Conservation (phyloP, 2,113 vertebrate genomes). For the Thamnaconus septentrionalis region DNA sequence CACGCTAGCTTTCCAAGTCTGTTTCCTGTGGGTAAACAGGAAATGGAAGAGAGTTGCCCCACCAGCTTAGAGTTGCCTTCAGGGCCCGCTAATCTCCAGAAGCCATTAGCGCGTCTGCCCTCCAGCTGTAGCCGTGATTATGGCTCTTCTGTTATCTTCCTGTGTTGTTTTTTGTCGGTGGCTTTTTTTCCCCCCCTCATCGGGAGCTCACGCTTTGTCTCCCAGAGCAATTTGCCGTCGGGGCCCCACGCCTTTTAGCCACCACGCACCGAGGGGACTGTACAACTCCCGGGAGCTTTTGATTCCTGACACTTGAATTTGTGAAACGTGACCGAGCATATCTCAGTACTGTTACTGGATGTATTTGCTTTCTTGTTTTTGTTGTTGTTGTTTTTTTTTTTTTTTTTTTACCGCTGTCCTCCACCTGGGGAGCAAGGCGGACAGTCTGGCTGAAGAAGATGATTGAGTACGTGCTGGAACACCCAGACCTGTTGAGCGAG, state of each 20-base stretch:
- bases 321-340: constrained; percentile 11
- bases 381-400: not conserved
- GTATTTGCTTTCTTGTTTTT: constrained; percentile 15
- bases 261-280: constrained; percentile 3
- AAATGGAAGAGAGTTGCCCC: constrained; percentile 40
- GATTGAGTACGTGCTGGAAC: no score
- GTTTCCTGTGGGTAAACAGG: constrained; percentile 35
- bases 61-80: constrained; percentile 49
- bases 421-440: no score
- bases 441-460: no score
- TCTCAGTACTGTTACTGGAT: constrained; percentile 17
- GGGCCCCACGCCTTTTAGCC: constrained; percentile 29
- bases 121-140: constrained; percentile 25
- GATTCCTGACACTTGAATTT: constrained; percentile 4
- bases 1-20: constrained; percentile 13
- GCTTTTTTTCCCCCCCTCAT: constrained; percentile 36
- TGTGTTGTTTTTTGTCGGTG: constrained; percentile 30
- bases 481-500: no score
- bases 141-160: constrained; percentile 46
- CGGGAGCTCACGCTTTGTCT: constrained; percentile 30
- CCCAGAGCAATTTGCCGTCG: constrained; percentile 43
- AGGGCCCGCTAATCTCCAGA: constrained; percentile 52
- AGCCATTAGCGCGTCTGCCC: constrained; percentile 51
- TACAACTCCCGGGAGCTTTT: constrained; percentile 38
- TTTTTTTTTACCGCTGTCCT: not conserved